Percentiles rank a stretch among this genome's conserved stretches.
Conservation (phyloP, 2,797 vertebrate species). For the Gouania willdenowi region DNA sequence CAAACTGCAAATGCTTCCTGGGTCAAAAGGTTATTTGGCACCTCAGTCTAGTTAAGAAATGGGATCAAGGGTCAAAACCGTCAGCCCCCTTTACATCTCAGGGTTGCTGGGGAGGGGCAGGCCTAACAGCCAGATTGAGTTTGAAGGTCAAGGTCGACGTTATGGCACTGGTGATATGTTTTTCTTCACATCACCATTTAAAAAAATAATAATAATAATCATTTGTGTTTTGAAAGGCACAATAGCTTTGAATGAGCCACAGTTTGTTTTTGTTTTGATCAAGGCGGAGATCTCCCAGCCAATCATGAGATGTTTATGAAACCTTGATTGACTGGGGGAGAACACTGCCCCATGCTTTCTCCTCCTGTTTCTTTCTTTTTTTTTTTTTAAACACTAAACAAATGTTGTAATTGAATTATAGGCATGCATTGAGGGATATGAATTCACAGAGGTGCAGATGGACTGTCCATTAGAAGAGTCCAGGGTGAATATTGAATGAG, state of each 20-base stretch:
- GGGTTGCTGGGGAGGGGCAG: slow-evolving; percentile 69
- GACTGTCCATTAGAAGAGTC: slow-evolving; percentile 70
- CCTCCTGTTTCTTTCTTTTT: slow-evolving; percentile 21
- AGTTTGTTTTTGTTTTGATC: slow-evolving; percentile 65
- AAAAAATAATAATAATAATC: slow-evolving; percentile 43
- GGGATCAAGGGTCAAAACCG: slow-evolving; percentile 82
- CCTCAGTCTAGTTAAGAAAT: slow-evolving; percentile 83
- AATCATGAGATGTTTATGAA: slow-evolving; percentile 59
- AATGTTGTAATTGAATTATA: slow-evolving; percentile 70
- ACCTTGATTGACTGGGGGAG: slow-evolving; percentile 43
- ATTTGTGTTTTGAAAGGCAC: slow-evolving; percentile 41
- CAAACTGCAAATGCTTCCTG: slow-evolving; percentile 80
- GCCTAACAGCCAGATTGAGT: slow-evolving; percentile 80
- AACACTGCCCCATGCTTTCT: slow-evolving; percentile 48
- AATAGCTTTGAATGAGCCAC: slow-evolving; percentile 23
- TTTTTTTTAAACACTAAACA: slow-evolving; percentile 46
- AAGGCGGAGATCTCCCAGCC: slow-evolving; percentile 52
- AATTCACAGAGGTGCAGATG: slow-evolving; percentile 71
- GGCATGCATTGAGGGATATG: slow-evolving; percentile 66
- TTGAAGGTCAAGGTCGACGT: slow-evolving; percentile 83
- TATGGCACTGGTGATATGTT: slow-evolving; percentile 74
- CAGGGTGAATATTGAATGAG: slow-evolving; percentile 63
- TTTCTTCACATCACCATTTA: slow-evolving; percentile 59
- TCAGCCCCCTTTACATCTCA: slow-evolving; percentile 80
- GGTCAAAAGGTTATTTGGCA: slow-evolving; percentile 81